Percentiles rank a stretch among this genome's conserved stretches.
These are phyloP conservation scores for Asobara japonica DNA, from an alignment of 1,140 invertebrate genomes.

Conservation along the genomic window DNA sequence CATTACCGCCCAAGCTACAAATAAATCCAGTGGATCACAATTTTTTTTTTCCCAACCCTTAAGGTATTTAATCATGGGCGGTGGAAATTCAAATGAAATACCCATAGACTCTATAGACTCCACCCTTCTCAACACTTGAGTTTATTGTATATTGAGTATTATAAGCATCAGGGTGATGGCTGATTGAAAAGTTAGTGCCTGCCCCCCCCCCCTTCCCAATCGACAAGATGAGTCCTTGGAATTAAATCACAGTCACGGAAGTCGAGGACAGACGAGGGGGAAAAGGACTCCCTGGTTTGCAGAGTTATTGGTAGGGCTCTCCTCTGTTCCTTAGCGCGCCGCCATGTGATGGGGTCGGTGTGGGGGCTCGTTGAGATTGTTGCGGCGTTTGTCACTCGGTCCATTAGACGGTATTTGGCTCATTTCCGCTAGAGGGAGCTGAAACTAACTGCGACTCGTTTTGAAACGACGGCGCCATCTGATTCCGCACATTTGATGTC, in stretches of 20 bases:
- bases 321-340: too few species aligned
- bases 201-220: too few species aligned
- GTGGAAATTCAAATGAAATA: background rate
- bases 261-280: conserved; percentile 29
- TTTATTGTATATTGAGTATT: conserved; percentile 18
- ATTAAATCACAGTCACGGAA: conserved; percentile 54
- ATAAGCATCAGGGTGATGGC: conserved; percentile 42
- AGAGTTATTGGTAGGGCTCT: background rate
- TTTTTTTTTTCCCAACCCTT: background rate
- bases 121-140: background rate
- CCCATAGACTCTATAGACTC: background rate
- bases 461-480: conserved; percentile 15
- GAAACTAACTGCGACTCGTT: conserved; percentile 25
- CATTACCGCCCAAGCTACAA: background rate
- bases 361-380: conserved; percentile 40
- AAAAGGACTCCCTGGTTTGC: background rate
- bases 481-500: background rate
- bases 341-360: background rate
- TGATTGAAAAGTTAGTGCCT: conserved; percentile 62
- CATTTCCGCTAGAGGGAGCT: conserved; percentile 31
- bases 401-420: conserved; percentile 53
- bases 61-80: conserved; percentile 6
- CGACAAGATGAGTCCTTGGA: conserved; percentile 54
- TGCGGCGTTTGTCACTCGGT: conserved; percentile 53
- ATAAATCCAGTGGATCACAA: background rate